These are phyloP conservation scores for Strigops habroptila DNA, from an alignment of 2,113 vertebrate species.

Conservation along the genomic window DNA sequence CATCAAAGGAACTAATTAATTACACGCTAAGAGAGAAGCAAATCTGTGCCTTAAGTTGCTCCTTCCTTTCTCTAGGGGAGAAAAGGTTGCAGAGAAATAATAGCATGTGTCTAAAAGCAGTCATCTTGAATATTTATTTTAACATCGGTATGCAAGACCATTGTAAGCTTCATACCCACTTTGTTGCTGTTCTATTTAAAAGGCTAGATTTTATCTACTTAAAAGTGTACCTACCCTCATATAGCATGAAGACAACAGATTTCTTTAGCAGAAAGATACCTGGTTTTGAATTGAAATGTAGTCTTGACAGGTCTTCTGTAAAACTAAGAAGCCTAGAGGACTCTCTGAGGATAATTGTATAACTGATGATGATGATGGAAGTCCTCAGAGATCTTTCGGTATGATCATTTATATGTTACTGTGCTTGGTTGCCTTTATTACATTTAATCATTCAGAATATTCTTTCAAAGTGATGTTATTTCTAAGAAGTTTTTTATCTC, in stretches of 20 bases:
- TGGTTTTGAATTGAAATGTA: background rate
- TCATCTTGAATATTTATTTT: background rate
- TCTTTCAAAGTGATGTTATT: background rate
- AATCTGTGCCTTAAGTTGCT: background rate
- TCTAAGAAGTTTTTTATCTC: background rate
- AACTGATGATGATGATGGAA: background rate
- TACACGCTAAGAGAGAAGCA: background rate
- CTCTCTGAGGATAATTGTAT: background rate
- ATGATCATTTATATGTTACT: background rate
- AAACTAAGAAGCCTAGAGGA: background rate
- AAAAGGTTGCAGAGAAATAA: background rate
- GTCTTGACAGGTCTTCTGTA: background rate
- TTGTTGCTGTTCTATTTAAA: background rate
- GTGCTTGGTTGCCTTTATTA: background rate
- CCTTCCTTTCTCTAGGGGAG: background rate
- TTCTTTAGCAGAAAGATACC: background rate
- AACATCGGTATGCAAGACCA: background rate
- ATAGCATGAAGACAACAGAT: background rate
- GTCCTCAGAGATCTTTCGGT: background rate
- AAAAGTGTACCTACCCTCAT: background rate
- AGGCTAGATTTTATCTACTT: background rate
- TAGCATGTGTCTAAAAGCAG: background rate
- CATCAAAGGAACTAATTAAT: constrained; percentile 25
- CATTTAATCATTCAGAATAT: background rate
- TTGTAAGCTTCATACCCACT: background rate